phyloP scores from a whole-genome alignment of 2,888 invertebrate species.

The Mesorhabditis belari region DNA sequence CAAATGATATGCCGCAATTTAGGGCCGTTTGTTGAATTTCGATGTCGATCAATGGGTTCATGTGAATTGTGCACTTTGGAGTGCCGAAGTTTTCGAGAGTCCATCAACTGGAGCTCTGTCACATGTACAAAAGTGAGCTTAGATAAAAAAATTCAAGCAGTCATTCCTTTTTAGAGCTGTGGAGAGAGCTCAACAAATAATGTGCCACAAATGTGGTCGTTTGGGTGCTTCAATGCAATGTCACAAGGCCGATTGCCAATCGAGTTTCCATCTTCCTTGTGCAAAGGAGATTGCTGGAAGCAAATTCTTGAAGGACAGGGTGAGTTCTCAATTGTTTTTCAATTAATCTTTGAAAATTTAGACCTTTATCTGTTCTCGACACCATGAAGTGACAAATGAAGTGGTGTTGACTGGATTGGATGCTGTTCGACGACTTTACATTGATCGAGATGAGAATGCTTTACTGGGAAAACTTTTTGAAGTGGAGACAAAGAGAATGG shows the following conservation, averaged over 20 bases:
- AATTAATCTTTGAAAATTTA: conserved; percentile 39
- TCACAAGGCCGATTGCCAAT: conserved; percentile 64
- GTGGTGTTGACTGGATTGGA: conserved; percentile 61
- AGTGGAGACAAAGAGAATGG: conserved; percentile 45
- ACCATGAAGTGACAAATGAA: conserved; percentile 55
- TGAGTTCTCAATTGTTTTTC: conserved; percentile 2
- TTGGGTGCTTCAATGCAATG: conserved; percentile 89
- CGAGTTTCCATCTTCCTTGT: conserved; percentile 87
- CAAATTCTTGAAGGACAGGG: conserved; percentile 92
- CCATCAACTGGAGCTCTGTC: conserved; percentile 83
- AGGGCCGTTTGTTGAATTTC: conserved; percentile 74
- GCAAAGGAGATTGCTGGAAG: conserved; percentile 79
- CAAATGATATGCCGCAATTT: not conserved
- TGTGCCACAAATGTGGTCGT: conserved; percentile 75
- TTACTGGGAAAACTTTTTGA: conserved; percentile 70
- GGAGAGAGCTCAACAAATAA: conserved; percentile 65
- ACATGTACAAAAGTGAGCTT: conserved; percentile 86
- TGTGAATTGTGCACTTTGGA: conserved; percentile 96
- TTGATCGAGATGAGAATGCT: conserved; percentile 90
- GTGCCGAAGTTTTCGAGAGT: conserved; percentile 84
- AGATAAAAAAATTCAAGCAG: too few species aligned
- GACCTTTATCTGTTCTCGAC: conserved; percentile 80
- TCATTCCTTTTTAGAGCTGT: too few species aligned
- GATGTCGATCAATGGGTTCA: conserved; percentile 98
- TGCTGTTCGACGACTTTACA: conserved; percentile 82